These are phyloP conservation scores for Scophthalmus maximus DNA, from an alignment of 2,113 vertebrate species.

Conservation along the genomic window DNA sequence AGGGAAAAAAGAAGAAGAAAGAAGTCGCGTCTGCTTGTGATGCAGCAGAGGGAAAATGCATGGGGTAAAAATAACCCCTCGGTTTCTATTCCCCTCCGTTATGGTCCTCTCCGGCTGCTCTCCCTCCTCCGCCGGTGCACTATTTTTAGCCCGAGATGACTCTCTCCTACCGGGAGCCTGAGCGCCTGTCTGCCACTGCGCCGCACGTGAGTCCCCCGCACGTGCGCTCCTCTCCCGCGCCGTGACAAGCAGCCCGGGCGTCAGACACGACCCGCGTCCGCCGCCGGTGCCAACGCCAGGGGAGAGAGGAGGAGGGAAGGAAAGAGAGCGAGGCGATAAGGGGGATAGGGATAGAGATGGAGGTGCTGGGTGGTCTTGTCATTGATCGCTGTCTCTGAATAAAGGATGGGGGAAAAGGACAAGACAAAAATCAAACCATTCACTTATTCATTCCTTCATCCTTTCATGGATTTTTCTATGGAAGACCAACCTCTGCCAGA, in stretches of 20 bases:
- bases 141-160: conserved; percentile 73
- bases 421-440: neutral
- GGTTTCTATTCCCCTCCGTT: conserved; percentile 61
- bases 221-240: conserved; percentile 43
- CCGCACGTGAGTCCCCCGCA: conserved; percentile 69
- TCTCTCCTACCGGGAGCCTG: conserved; percentile 43
- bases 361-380: neutral
- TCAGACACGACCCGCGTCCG: conserved; percentile 19
- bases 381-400: neutral
- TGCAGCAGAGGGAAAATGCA: conserved; percentile 30
- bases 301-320: neutral
- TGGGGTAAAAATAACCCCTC: conserved; percentile 67
- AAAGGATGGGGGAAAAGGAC: too few species aligned
- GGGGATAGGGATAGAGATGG: neutral
- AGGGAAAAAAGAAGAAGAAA: neutral
- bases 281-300: neutral
- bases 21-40: conserved; percentile 27
- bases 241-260: conserved; percentile 23
- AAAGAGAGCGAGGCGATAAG: neutral
- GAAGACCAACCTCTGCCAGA: too few species aligned
- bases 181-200: conserved; percentile 52
- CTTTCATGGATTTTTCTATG: too few species aligned
- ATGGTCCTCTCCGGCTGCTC: conserved; percentile 27
- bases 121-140: conserved; percentile 5
- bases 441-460: neutral